phyloP scores from a whole-genome alignment of 2,113 vertebrate genomes.

The Charadrius vociferus region DNA sequence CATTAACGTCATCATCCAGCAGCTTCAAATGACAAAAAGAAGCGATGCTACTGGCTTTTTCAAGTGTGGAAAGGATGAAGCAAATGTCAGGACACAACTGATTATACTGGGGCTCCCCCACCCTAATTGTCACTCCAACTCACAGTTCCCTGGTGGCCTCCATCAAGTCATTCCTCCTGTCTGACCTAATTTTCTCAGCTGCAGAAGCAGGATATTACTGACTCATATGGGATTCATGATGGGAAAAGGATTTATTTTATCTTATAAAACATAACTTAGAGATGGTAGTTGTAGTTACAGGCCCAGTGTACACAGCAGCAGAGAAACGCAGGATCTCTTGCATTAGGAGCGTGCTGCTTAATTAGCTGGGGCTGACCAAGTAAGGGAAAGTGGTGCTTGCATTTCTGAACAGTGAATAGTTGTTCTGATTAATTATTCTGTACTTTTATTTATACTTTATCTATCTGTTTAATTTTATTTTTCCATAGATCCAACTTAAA shows the following conservation, averaged over 20 bases:
- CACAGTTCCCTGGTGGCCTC: neutral
- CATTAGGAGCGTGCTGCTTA: neutral
- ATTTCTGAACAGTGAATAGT: neutral
- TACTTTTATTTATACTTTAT: neutral
- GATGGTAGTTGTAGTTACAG: neutral
- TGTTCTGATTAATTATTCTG: neutral
- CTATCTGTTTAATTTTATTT: neutral
- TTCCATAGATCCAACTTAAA: neutral
- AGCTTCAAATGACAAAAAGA: neutral
- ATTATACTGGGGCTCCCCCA: neutral
- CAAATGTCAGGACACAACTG: accelerated
- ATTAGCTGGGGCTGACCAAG: neutral
- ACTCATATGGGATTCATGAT: neutral
- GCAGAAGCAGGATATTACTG: slow-evolving; percentile 12
- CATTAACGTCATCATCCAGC: neutral
- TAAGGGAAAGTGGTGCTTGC: neutral
- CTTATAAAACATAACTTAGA: neutral
- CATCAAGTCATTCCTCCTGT: neutral
- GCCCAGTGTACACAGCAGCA: neutral
- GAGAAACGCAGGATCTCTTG: accelerated
- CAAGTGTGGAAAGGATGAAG: neutral
- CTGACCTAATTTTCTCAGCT: slow-evolving; percentile 23
- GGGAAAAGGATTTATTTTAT: slow-evolving; percentile 23
- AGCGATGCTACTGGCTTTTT: neutral
- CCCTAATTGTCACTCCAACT: neutral